Percentiles rank a stretch among this genome's conserved stretches.
These are phyloP conservation scores for Coelopa frigida DNA, from an alignment of 1,140 invertebrate genomes.

Conservation along the genomic window DNA sequence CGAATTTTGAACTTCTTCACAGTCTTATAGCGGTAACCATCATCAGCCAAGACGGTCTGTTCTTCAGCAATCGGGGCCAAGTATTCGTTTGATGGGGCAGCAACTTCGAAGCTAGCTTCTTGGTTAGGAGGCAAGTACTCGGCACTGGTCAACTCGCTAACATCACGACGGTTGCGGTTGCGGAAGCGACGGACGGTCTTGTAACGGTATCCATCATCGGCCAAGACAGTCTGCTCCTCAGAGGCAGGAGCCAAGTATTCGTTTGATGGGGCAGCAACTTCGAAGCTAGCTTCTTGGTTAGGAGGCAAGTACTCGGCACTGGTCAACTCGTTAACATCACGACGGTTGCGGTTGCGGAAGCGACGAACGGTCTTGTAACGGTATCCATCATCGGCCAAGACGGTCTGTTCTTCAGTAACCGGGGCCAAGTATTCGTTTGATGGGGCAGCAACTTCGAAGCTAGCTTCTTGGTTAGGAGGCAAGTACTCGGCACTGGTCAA, in stretches of 20 bases:
- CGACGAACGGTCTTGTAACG: constrained; percentile 23
- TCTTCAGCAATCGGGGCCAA: constrained; percentile 24
- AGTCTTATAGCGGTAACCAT: constrained; percentile 42
- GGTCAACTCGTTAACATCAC: constrained; percentile 25
- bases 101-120: constrained; percentile 13
- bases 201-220: constrained; percentile 22
- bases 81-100: constrained; percentile 21
- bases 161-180: constrained; percentile 25
- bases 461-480: constrained; percentile 20
- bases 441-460: constrained; percentile 14
- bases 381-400: constrained; percentile 21
- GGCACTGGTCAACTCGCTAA: constrained; percentile 21
- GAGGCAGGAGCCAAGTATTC: constrained; percentile 5
- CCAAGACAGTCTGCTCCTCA: constrained; percentile 12
- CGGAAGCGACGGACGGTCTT: constrained; percentile 23
- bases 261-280: constrained; percentile 8
- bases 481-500: constrained; percentile 24
- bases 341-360: constrained; percentile 21
- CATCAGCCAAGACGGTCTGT: constrained; percentile 20
- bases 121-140: constrained; percentile 27
- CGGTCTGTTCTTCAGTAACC: constrained; percentile 8
- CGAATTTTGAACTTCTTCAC: constrained; percentile 34
- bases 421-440: constrained; percentile 21
- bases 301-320: constrained; percentile 26
- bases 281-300: constrained; percentile 16